Conservation (phyloP, 2,888 invertebrate species). For the Xestia rhomboidea region DNA sequence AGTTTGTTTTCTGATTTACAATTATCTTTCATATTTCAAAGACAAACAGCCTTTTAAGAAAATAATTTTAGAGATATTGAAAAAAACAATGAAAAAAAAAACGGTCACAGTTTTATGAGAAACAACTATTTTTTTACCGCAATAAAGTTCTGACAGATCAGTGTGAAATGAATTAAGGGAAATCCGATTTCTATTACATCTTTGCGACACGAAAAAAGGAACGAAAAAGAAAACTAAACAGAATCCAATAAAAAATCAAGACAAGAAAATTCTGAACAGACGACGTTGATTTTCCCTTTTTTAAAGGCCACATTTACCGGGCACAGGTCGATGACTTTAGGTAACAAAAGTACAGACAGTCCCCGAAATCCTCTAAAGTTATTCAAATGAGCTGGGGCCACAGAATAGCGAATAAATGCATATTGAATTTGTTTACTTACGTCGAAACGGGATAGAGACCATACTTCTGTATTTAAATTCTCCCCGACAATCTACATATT, state of each 20-base stretch:
- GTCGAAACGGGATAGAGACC: constrained; percentile 83
- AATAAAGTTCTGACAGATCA: neutral
- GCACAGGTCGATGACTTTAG: constrained; percentile 62
- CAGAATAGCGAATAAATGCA: constrained; percentile 88
- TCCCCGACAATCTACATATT: constrained; percentile 85
- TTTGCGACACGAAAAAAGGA: constrained; percentile 4
- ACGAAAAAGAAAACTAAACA: constrained; percentile 6
- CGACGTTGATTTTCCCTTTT: constrained; percentile 39
- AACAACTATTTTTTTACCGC: neutral
- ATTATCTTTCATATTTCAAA: neutral
- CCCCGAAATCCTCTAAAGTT: constrained; percentile 83
- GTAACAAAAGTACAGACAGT: constrained; percentile 52
- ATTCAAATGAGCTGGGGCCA: constrained; percentile 86
- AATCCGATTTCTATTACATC: constrained; percentile 18
- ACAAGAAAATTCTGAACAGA: constrained; percentile 39
- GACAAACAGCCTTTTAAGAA: neutral
- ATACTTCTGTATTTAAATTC: constrained; percentile 87
- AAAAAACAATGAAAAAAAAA: neutral
- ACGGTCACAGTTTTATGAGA: neutral
- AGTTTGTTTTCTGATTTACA: neutral
- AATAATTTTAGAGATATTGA: neutral
- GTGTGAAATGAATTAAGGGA: constrained; percentile 21
- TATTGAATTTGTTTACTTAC: constrained; percentile 89
- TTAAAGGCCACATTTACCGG: constrained; percentile 49
- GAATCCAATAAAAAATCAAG: constrained; percentile 41